phyloP scores from a whole-genome alignment of 2,888 invertebrate species.

The Volucella bombylans region DNA sequence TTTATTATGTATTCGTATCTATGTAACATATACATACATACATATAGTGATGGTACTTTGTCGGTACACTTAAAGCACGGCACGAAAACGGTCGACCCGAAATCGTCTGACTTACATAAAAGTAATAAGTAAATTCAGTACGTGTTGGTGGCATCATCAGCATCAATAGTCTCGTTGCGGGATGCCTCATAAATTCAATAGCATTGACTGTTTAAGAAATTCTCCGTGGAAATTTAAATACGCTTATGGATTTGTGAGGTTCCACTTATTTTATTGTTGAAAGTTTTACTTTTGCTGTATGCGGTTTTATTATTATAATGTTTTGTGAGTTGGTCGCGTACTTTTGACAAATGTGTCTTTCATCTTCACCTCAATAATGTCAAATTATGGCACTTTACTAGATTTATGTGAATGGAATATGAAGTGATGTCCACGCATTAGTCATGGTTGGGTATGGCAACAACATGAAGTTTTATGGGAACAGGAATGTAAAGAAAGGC shows the following conservation, averaged over 20 bases:
- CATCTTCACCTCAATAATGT: conserved; percentile 65
- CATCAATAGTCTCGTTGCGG: conserved; percentile 71
- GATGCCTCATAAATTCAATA: conserved; percentile 71
- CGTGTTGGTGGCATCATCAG: conserved; percentile 65
- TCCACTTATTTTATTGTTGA: conserved; percentile 64
- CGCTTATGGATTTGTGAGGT: conserved; percentile 59
- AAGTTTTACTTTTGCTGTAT: conserved; percentile 63
- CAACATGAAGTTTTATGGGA: conserved; percentile 17
- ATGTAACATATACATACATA: background rate
- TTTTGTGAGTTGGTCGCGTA: conserved; percentile 38
- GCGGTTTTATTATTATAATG: conserved; percentile 52
- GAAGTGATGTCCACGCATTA: conserved; percentile 29
- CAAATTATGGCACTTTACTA: conserved; percentile 66
- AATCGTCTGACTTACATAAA: conserved; percentile 50
- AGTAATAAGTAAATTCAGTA: conserved; percentile 71
- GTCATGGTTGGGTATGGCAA: conserved; percentile 16
- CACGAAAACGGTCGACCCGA: conserved; percentile 64
- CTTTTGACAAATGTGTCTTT: conserved; percentile 67
- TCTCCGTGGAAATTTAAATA: conserved; percentile 73
- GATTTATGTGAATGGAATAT: conserved; percentile 67
- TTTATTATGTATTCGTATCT: conserved; percentile 40
- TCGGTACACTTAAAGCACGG: conserved; percentile 23
- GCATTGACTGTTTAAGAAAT: conserved; percentile 70
- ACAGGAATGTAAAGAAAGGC: conserved; percentile 37
- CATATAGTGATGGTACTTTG: background rate